Conservation (phyloP, 2,113 vertebrate genomes). For the Neodontobutis hainanensis region DNA sequence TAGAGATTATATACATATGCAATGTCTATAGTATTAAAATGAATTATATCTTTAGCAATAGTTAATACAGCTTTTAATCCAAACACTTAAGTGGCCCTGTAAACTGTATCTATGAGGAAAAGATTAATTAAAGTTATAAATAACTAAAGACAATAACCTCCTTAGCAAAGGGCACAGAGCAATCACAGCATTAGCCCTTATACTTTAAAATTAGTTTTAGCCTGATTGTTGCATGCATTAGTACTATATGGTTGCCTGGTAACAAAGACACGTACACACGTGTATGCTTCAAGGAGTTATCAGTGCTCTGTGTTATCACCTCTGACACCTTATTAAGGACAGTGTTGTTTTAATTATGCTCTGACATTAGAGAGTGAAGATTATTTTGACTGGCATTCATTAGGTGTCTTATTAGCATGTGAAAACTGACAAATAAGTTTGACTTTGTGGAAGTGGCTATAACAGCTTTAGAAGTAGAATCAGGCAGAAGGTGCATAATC, state of each 20-base stretch:
- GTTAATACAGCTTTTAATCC: background rate
- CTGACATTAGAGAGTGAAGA: constrained; percentile 50
- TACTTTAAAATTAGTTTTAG: constrained; percentile 63
- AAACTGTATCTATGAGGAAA: constrained; percentile 19
- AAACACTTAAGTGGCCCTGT: constrained; percentile 19
- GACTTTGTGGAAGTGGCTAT: constrained; percentile 43
- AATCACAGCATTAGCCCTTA: constrained; percentile 52
- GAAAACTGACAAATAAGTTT: constrained; percentile 61
- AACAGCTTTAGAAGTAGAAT: constrained; percentile 22
- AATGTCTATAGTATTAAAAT: background rate
- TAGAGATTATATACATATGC: background rate
- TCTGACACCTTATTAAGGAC: constrained; percentile 63
- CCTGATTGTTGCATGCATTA: constrained; percentile 56
- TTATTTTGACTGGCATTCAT: constrained; percentile 66
- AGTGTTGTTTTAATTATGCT: constrained; percentile 68
- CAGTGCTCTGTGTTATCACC: constrained; percentile 54
- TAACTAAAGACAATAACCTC: constrained; percentile 61
- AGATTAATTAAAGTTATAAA: constrained; percentile 57
- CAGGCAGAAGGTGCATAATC: constrained; percentile 20
- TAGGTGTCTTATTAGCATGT: constrained; percentile 54
- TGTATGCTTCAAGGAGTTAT: constrained; percentile 53
- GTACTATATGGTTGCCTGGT: constrained; percentile 57
- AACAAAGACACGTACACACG: constrained; percentile 25
- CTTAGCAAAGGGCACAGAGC: constrained; percentile 38
- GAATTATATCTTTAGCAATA: background rate